Evolutionary conservation across 2,888 invertebrate genomes (phyloP), one percentile per base, ranked within the genome.

Genomic region (Yponomeuta plumbellus): DNA sequence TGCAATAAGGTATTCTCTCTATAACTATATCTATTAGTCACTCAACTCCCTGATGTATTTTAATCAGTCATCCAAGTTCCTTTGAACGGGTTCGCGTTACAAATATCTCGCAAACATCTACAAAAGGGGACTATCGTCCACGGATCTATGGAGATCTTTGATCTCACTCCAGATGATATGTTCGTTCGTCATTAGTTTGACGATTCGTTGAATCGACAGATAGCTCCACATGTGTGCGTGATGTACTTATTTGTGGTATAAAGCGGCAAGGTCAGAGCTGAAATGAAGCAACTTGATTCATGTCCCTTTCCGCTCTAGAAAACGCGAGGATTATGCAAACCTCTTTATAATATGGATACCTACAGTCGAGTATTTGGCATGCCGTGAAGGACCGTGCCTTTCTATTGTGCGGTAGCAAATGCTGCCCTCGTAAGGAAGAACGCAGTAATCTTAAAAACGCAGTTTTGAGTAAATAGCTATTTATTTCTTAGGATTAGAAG

Each of bases 251-350:
- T 34, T 67, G 64, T 67, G 66, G 68, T 61, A 65, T 65, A 69
- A 69, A 68, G 69, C 69, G 67, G 72, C 88, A 89, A 88, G 88
- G 88, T 88, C 84, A 80, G 71, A 66, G 44, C 22, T 8, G 21
- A 57, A 65, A 75, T 90, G 87, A 74, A 73, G 86, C 84, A 88
- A 88, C 80, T 72, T 74, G 72, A 73, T 73, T 72, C 72, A 75
- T 74, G 85, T 84, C 83, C 87, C 84, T 89, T 90, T 90, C 81
- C 88, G 90, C 90, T 90, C 90, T 84, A 88, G 88, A 90, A 87
- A 89, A 79, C 76, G 70, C 80, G 72, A 64, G 76, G 76, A 79
- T 90, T 88, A 84, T 83, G 89, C 86, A 89, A 89, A 83, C 80
- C 71, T 74, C 56, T 65, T 56, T 44, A 40, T n/a, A 66, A 22